Evolutionary conservation across 2,888 invertebrate genomes (phyloP).

Genomic region (Ectemnius continuus): DNA sequence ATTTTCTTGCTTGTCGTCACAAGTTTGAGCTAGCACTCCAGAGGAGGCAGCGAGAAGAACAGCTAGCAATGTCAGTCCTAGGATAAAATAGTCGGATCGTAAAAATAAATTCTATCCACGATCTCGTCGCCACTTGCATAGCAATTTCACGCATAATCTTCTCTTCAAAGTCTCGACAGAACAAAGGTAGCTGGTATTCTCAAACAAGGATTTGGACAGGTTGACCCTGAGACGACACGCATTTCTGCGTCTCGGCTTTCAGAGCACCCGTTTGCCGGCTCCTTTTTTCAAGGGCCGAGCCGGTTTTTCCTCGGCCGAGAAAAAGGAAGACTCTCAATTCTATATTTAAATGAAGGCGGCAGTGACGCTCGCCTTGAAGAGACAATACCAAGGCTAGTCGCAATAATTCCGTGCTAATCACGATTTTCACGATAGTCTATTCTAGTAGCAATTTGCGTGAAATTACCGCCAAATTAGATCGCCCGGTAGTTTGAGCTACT

Average conservation of each 20-base stretch:
- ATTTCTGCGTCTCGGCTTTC: too few relatives aligned
- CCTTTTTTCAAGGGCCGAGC: constrained; percentile 4
- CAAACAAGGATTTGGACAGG: too few relatives aligned
- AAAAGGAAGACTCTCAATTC: background rate
- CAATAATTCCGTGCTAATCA: too few relatives aligned
- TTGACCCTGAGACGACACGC: too few relatives aligned
- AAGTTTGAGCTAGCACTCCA: constrained; percentile 20
- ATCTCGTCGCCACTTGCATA: too few relatives aligned
- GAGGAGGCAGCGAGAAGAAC: constrained; percentile 6
- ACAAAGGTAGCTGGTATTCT: too few relatives aligned
- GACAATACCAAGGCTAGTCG: background rate
- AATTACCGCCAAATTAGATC: too few relatives aligned
- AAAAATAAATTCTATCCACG: background rate
- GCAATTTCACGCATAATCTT: too few relatives aligned
- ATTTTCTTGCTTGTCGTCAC: constrained; percentile 17
- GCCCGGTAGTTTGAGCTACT: background rate
- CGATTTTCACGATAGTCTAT: background rate
- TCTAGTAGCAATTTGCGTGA: background rate
- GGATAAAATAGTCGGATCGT: background rate
- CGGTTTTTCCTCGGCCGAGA: constrained; percentile 4
- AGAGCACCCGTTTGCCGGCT: background rate
- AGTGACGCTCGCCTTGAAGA: background rate
- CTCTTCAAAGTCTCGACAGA: too few relatives aligned
- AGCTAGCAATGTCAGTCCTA: constrained; percentile 20
- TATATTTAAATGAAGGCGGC: background rate